Conservation (phyloP, 1,140 invertebrate genomes). For the Nasonia vitripennis region DNA sequence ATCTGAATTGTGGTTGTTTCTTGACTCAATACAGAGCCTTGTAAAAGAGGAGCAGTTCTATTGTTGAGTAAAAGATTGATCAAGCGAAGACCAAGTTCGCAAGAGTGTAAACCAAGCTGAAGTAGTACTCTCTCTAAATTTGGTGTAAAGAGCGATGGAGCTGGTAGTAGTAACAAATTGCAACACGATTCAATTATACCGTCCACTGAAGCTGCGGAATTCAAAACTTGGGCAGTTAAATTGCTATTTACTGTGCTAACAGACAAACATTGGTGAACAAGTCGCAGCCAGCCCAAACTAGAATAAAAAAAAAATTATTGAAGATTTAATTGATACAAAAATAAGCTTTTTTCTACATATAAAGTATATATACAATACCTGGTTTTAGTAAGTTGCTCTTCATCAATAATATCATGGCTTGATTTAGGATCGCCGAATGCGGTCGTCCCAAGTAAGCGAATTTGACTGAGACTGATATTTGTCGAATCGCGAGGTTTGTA, state of each 20-base stretch:
- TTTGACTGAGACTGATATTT: constrained; percentile 91
- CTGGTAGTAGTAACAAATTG: constrained; percentile 83
- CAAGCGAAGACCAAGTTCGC: constrained; percentile 77
- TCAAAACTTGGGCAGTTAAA: constrained; percentile 74
- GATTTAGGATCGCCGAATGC: constrained; percentile 80
- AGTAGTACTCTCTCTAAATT: constrained; percentile 80
- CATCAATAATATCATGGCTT: constrained; percentile 68
- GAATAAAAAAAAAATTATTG: constrained; percentile 53
- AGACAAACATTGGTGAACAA: constrained; percentile 81
- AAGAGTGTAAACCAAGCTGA: constrained; percentile 78
- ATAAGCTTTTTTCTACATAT: too few relatives aligned
- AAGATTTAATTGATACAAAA: neutral
- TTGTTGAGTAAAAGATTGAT: constrained; percentile 79
- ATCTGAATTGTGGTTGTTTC: constrained; percentile 78
- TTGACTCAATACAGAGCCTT: constrained; percentile 65
- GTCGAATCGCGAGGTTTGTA: constrained; percentile 91
- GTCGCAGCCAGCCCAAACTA: constrained; percentile 82
- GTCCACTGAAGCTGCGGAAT: constrained; percentile 79
- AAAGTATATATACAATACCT: constrained; percentile 63
- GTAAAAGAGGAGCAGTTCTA: constrained; percentile 68
- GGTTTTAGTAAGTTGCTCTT: constrained; percentile 73
- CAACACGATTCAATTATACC: constrained; percentile 84
- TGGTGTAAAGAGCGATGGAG: constrained; percentile 78
- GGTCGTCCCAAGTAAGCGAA: constrained; percentile 88
- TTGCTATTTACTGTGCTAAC: constrained; percentile 73